Base-by-base conservation (phyloP, 2,888 invertebrate genomes). In the Aleiodes testaceus region DNA sequence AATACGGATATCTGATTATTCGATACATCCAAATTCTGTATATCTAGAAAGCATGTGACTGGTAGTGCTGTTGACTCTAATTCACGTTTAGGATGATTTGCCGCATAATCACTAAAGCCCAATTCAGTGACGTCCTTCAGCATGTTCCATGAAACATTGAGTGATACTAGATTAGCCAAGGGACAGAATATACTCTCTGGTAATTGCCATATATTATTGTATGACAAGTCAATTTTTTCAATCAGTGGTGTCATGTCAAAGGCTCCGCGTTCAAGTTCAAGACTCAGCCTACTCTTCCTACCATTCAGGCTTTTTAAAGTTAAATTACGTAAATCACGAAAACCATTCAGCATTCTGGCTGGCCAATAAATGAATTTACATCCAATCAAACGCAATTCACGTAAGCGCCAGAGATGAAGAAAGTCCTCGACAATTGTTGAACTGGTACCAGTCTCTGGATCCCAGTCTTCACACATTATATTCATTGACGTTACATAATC, bases 191-290 rank as follows among this genome's bases (percentile, higher is more conserved):
- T 90, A 83, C 93, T 93, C 82, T 94, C 94, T 22, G 96, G 95
- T 85, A 96, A 92, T 68, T 94, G 94, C 95, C 95, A 95, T 84
- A 96, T 95, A 87, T 96, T 96, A 87, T 96, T 96, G 83, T 92
- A 93, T 84, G 95, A 95, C 77, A 97, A 89, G 86, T 97, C 96
- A 76, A 96, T 90, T 79, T 93, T 91, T 88, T 96, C 96, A 80
- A 96, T 89, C 85, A 95, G 94, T 74, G 92, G 91, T 72, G 94
- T 92, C 72, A 92, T 92, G 72, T 91, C 90, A 87, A 96, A 95
- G 81, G 94, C 94, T 77, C 94, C 93, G 45, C 91, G 89, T 80
- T 94, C 93, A 81, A 96, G 91, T 87, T 96, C 95, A 84, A 97
- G 90, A 82, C 93, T 95, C 89, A 95, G 92, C 64, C 81, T 82